Evolutionary conservation across 2,888 invertebrate species (phyloP).

Genomic region (Hylaea fasciaria): DNA sequence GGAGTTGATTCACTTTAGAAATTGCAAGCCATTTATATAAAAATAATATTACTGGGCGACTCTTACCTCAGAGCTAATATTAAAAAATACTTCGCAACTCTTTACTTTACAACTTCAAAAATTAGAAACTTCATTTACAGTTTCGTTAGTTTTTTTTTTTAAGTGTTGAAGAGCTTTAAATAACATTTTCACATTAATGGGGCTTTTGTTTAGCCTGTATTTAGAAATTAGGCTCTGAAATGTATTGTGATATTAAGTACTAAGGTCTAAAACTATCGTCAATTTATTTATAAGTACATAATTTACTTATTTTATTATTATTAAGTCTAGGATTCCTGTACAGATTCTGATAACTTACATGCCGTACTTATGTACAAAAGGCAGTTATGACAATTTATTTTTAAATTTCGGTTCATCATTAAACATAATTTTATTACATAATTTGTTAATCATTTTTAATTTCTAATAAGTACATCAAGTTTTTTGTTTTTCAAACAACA

Average conservation of each 20-base stretch:
- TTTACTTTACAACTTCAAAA: background rate
- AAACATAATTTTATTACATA: slow-evolving; percentile 26
- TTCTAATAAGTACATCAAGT: slow-evolving; percentile 17
- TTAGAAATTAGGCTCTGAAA: slow-evolving; percentile 28
- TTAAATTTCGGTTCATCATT: slow-evolving; percentile 13
- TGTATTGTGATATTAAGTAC: slow-evolving; percentile 25
- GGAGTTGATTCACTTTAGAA: slow-evolving; percentile 28
- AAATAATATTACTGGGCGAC: slow-evolving; percentile 8
- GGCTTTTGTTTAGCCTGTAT: slow-evolving; percentile 16
- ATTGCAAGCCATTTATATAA: slow-evolving; percentile 30
- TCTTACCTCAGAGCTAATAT: slow-evolving; percentile 6
- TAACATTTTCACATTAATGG: slow-evolving; percentile 12
- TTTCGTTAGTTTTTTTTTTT: too few species aligned
- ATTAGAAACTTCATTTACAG: too few species aligned
- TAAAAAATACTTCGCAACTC: slow-evolving; percentile 5
- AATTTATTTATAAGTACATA: slow-evolving; percentile 35
- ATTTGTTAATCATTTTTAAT: slow-evolving; percentile 27
- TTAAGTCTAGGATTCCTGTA: slow-evolving; percentile 37
- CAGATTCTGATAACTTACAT: slow-evolving; percentile 31
- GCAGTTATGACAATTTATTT: slow-evolving; percentile 16
- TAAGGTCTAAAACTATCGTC: slow-evolving; percentile 21
- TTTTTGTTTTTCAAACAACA: slow-evolving; percentile 65
- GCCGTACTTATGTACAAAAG: slow-evolving; percentile 36
- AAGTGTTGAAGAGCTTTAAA: too few species aligned
- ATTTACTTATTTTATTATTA: slow-evolving; percentile 14